Percentiles rank a stretch among this genome's conserved stretches.
Conservation (phyloP, 2,888 invertebrate species). For the Plusia festucae region DNA sequence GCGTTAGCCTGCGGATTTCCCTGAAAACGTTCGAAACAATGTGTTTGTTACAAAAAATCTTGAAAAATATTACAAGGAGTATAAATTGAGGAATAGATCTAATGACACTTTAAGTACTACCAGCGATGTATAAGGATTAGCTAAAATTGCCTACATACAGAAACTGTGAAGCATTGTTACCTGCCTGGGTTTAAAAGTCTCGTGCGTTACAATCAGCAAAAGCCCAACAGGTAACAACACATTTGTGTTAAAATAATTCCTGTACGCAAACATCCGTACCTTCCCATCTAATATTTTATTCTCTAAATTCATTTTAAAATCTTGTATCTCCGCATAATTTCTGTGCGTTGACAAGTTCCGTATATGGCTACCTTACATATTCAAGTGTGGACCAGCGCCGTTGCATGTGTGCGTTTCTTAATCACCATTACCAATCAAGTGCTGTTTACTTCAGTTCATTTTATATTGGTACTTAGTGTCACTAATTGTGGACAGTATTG, state of each 20-base stretch:
- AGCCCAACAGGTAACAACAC: too few relatives aligned
- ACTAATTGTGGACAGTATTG: conserved; percentile 7
- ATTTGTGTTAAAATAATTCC: background rate
- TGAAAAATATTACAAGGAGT: too few relatives aligned
- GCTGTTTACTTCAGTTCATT: conserved; percentile 11
- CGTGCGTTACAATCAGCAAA: too few relatives aligned
- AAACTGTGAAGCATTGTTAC: too few relatives aligned
- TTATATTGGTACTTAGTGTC: conserved; percentile 30
- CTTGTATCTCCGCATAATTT: conserved; percentile 42
- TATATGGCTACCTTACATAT: conserved; percentile 64
- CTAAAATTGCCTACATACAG: too few relatives aligned
- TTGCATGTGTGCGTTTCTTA: conserved; percentile 45
- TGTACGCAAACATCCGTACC: background rate
- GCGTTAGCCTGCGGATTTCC: background rate
- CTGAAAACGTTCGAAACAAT: too few relatives aligned
- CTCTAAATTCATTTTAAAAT: background rate
- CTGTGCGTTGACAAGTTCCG: conserved; percentile 59
- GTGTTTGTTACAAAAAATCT: too few relatives aligned
- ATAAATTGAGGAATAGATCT: too few relatives aligned
- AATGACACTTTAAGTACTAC: too few relatives aligned
- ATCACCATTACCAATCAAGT: conserved; percentile 52
- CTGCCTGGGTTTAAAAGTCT: too few relatives aligned
- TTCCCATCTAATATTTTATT: background rate
- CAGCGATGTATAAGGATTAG: too few relatives aligned
- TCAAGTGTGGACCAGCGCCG: conserved; percentile 50